Percentiles rank a stretch among this genome's conserved stretches.
phyloP scores from a whole-genome alignment of 92 coral and sea anemone species.

The Siderastrea siderea region DNA sequence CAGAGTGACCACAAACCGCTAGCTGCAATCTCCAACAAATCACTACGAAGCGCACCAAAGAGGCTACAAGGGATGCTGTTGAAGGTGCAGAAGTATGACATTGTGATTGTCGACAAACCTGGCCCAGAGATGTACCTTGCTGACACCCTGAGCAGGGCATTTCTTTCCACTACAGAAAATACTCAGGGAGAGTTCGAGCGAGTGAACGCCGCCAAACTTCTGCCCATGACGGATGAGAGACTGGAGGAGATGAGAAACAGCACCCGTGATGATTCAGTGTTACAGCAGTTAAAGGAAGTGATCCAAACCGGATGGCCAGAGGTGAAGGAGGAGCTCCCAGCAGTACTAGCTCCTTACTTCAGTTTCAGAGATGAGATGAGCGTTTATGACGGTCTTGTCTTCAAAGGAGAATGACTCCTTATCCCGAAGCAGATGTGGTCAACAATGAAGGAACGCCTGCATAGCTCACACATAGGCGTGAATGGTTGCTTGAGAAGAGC shows the following conservation, averaged over 20 bases:
- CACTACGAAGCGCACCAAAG: constrained; percentile 70
- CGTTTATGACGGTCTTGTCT: constrained; percentile 48
- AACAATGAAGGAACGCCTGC: constrained; percentile 30
- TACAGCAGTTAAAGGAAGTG: constrained; percentile 53
- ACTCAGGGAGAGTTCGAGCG: constrained; percentile 68
- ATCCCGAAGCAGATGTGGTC: constrained; percentile 35
- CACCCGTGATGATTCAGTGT: constrained; percentile 44
- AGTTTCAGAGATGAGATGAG: constrained; percentile 49
- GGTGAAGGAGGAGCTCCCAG: constrained; percentile 46
- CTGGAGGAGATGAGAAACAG: constrained; percentile 31
- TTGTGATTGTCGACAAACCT: constrained; percentile 20
- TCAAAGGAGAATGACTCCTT: constrained; percentile 49
- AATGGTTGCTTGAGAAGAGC: constrained; percentile 71
- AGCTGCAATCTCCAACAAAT: constrained; percentile 62
- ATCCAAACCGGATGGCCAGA: constrained; percentile 74
- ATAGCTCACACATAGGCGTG: constrained; percentile 63
- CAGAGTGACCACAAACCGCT: constrained; percentile 69
- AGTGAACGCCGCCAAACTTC: constrained; percentile 51
- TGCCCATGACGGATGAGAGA: constrained; percentile 66
- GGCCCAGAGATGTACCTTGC: too few species aligned
- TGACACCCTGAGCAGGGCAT: constrained; percentile 42
- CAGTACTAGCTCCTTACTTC: constrained; percentile 43
- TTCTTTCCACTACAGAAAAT: constrained; percentile 31
- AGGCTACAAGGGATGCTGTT: constrained; percentile 74
- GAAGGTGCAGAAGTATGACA: constrained; percentile 45